Evolutionary conservation across 2,113 vertebrate genomes (phyloP), one percentile per base, ranked within the genome.

Genomic region (Mungos mungo): DNA sequence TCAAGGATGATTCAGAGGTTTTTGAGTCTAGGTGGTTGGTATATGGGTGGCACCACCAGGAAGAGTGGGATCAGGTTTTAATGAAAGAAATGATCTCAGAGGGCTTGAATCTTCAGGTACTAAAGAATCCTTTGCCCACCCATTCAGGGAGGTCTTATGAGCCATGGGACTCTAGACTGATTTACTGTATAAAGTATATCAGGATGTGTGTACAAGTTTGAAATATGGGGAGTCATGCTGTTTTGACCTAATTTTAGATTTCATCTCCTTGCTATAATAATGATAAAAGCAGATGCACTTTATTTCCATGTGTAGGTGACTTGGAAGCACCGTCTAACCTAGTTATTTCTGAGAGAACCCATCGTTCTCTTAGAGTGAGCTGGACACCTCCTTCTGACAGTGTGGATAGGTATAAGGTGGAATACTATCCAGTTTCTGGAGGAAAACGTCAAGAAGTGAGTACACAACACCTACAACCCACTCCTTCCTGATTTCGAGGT

Each of bases 321-420:
- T 97, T 99, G 83, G 98, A 99, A 93, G 97, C 99, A 7, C 99
- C 99, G 77, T 99, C 99, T 60, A 98, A 99, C 98, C 98, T 99
- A 96, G 98, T 99, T 97, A 99, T 99, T 87, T 99, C 99, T 0
- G 99, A 99, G 97, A 98, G 99, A 76, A 99, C 99, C 14, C 99
- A 99, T 81, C 98, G 97, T 93, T 99, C 99, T 68, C 99, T 99
- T 98, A 98, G 99, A 77, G 99, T 99, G 88, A 99, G 98, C 68
- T 99, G 99, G 99, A 99, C 96, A 13, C 98, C 99, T 23, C 99
- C 99, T 33, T 97, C 98, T 35, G 98, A 99, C 71, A 99, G 99
- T 0, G 99, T 99, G 84, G 99, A 99, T 65, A 98, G 98, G 72
- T 99, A 99, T 68, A 99, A 99, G 4, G 98, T 99, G 93, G 99